Conservation (phyloP, 2,113 vertebrate genomes). For the Euleptes europaea region DNA sequence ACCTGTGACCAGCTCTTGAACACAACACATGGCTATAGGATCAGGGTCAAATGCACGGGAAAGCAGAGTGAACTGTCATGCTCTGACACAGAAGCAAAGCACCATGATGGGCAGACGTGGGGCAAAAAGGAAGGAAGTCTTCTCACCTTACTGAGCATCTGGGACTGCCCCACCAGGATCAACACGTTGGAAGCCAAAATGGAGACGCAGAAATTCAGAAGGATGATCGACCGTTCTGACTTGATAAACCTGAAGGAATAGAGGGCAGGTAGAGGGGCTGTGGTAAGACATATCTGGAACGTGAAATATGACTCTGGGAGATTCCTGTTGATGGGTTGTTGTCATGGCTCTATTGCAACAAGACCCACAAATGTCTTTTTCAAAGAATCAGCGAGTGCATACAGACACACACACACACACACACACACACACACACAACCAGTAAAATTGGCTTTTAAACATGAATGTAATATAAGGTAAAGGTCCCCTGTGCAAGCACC, state of each 20-base stretch:
- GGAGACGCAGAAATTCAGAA: slow-evolving; percentile 97
- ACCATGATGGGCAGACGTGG: neutral
- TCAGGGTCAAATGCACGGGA: neutral
- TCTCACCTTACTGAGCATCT: slow-evolving; percentile 95
- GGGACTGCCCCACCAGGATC: slow-evolving; percentile 96
- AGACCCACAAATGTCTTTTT: too few species aligned
- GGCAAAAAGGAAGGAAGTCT: neutral
- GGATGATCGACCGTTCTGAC: slow-evolving; percentile 95
- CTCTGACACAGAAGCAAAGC: neutral
- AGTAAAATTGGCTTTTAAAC: neutral
- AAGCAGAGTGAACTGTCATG: too few species aligned
- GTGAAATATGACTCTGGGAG: too few species aligned
- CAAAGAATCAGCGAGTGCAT: too few species aligned
- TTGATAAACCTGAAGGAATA: slow-evolving; percentile 87
- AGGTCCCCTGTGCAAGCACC: too few species aligned
- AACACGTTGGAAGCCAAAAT: slow-evolving; percentile 96
- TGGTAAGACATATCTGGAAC: neutral
- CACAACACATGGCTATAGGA: neutral
- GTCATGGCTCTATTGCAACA: too few species aligned
- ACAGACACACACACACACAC: too few species aligned
- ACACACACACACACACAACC: too few species aligned
- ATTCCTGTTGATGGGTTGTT: too few species aligned
- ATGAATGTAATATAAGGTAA: too few species aligned
- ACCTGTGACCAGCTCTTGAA: too few species aligned
- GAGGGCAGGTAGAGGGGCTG: neutral